phyloP scores from a whole-genome alignment of 2,888 invertebrate species.

The Tiliacea aurago region DNA sequence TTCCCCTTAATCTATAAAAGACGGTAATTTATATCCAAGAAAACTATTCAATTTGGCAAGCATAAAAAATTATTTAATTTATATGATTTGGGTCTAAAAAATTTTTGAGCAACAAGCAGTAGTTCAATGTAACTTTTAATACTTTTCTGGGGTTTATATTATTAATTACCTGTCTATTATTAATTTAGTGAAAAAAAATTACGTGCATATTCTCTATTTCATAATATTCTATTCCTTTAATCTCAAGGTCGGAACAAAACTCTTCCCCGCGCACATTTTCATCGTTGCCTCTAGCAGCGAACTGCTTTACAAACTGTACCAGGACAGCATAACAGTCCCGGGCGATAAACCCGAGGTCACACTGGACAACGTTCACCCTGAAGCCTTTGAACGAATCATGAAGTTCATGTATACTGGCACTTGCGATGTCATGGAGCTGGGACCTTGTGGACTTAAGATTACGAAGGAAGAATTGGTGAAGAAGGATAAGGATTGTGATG shows the following conservation, averaged over 20 bases:
- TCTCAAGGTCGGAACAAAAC: slow-evolving; percentile 89
- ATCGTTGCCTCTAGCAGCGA: slow-evolving; percentile 92
- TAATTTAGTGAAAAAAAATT: no score
- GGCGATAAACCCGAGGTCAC: slow-evolving; percentile 82
- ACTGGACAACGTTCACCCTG: slow-evolving; percentile 90
- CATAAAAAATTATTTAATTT: no score
- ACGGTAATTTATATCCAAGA: no score
- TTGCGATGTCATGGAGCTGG: slow-evolving; percentile 91
- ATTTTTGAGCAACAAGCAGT: no score
- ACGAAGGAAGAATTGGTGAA: slow-evolving; percentile 83
- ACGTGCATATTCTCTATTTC: no score
- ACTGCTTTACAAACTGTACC: slow-evolving; percentile 90
- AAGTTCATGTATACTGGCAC: slow-evolving; percentile 92
- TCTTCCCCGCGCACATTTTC: slow-evolving; percentile 93
- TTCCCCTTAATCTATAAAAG: no score
- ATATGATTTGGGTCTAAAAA: no score
- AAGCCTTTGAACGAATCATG: slow-evolving; percentile 93
- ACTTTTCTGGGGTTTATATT: no score
- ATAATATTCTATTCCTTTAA: no score
- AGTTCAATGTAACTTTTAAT: no score
- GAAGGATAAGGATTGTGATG: slow-evolving; percentile 77
- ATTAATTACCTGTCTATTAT: no score
- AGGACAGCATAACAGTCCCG: slow-evolving; percentile 72
- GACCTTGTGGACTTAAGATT: slow-evolving; percentile 86
- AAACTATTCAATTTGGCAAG: no score